Conservation (phyloP, 2,888 invertebrate species). For the Caenorhabditis macrosperma region DNA sequence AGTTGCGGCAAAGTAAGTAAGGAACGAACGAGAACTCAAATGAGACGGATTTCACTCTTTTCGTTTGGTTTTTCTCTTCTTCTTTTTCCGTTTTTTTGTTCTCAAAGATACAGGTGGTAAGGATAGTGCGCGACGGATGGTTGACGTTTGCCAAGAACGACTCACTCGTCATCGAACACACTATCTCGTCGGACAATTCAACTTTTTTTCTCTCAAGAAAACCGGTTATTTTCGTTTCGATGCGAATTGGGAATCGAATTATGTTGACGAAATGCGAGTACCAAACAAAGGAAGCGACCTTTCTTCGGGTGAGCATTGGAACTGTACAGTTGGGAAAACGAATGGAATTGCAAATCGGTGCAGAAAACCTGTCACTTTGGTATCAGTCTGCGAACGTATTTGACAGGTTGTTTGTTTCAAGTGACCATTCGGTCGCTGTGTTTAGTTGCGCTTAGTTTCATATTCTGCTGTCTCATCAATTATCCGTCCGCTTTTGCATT, state of each 20-base stretch:
- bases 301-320: background rate
- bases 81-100: conserved; percentile 5
- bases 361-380: conserved; percentile 22
- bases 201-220: conserved; percentile 26
- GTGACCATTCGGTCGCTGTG: background rate
- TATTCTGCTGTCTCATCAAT: conserved; percentile 33
- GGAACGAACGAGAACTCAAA: background rate
- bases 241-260: conserved; percentile 16
- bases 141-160: conserved; percentile 53
- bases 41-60: background rate
- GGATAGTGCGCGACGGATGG: conserved; percentile 56
- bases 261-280: background rate
- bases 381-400: conserved; percentile 8
- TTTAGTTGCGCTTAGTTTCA: background rate
- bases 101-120: conserved; percentile 41
- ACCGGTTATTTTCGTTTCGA: conserved; percentile 35
- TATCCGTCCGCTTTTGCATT: background rate
- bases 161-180: conserved; percentile 19
- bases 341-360: background rate
- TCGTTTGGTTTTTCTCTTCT: conserved; percentile 10
- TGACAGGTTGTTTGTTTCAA: conserved; percentile 33
- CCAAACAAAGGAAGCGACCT: background rate
- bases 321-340: too few relatives aligned
- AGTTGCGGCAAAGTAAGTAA: background rate
- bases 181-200: conserved; percentile 38